These are phyloP conservation scores for Tetramorium simillimum DNA, from an alignment of 1,140 invertebrate species.

Conservation along the genomic window DNA sequence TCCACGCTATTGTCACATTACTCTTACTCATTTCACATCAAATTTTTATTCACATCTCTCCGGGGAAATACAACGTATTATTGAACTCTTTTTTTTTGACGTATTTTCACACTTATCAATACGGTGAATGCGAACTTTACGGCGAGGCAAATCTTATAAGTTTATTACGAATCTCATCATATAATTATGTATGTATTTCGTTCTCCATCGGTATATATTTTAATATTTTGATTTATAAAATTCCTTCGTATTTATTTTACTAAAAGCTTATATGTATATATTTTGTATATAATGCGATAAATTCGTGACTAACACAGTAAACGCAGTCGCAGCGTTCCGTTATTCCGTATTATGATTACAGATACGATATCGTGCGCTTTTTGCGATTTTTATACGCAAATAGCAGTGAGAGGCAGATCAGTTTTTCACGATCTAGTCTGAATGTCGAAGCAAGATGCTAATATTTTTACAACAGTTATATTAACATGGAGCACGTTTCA, in stretches of 20 bases:
- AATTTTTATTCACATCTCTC: slow-evolving; percentile 4
- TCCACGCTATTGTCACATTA: slow-evolving; percentile 60
- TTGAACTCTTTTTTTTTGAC: not conserved
- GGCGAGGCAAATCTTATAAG: not conserved
- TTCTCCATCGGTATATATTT: not conserved
- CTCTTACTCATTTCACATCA: slow-evolving; percentile 57
- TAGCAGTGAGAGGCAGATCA: slow-evolving; percentile 31
- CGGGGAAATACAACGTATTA: not conserved
- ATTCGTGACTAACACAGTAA: not conserved
- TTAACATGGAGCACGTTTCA: not conserved
- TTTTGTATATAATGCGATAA: slow-evolving; percentile 38
- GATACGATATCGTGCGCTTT: slow-evolving; percentile 1
- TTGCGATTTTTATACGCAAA: not conserved
- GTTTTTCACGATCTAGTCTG: slow-evolving; percentile 40
- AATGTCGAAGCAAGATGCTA: slow-evolving; percentile 16
- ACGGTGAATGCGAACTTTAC: slow-evolving; percentile 19
- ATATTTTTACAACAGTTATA: slow-evolving; percentile 49
- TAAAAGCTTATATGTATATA: not conserved
- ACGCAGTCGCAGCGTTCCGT: not conserved
- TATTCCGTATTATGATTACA: not conserved
- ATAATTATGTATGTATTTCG: not conserved
- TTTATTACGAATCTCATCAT: slow-evolving; percentile 16
- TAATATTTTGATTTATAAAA: slow-evolving; percentile 19
- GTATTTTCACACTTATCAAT: slow-evolving; percentile 49
- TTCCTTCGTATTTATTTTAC: slow-evolving; percentile 21